These are phyloP conservation scores for Calidris pygmaea DNA, from an alignment of 2,113 vertebrate genomes.

Conservation along the genomic window DNA sequence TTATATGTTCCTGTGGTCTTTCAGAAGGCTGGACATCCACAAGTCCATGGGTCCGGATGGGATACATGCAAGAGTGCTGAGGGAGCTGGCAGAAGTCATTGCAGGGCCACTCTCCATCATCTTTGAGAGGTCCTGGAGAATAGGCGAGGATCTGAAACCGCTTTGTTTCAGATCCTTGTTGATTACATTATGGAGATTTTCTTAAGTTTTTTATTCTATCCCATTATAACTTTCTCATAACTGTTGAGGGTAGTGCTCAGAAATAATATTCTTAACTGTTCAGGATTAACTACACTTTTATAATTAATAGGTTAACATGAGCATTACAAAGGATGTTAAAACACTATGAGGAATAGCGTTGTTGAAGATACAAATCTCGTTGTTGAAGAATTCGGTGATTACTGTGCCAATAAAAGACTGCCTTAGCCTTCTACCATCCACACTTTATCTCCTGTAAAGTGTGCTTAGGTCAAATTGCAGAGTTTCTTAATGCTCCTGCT, in stretches of 20 bases:
- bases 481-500: neutral
- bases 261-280: neutral
- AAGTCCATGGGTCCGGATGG: no score
- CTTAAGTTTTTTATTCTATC: neutral
- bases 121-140: no score
- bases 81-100: no score
- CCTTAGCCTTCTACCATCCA: neutral
- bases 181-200: neutral
- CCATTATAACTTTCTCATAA: neutral
- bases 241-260: neutral
- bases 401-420: neutral
- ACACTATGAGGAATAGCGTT: neutral
- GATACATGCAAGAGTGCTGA: no score
- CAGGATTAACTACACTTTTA: neutral
- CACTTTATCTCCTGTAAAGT: neutral
- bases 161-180: neutral
- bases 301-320: neutral
- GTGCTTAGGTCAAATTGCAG: neutral
- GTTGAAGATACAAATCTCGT: neutral
- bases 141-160: no score
- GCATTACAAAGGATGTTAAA: neutral
- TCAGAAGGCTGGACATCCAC: neutral
- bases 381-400: neutral
- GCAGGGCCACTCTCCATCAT: no score
- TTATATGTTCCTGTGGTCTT: neutral